A percentile compares a stretch with the other conserved stretches of the same genome.
Evolutionary conservation across 2,888 invertebrate species (phyloP).

Genomic region (Rhogogaster chlorosoma): DNA sequence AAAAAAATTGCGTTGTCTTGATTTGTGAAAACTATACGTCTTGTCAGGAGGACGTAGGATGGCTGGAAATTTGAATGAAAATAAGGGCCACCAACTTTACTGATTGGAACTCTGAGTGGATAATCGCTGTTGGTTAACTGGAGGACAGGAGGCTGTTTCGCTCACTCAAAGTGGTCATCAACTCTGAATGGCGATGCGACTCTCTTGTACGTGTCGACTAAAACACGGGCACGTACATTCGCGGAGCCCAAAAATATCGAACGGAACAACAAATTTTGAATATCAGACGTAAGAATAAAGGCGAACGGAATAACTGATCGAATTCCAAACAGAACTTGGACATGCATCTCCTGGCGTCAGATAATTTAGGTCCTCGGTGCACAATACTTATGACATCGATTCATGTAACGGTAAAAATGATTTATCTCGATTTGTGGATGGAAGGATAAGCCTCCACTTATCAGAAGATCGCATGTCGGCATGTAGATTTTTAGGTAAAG

Average conservation of each 20-base stretch:
- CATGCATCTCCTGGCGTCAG: background rate
- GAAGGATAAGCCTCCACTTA: background rate
- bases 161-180: slow-evolving; percentile 42
- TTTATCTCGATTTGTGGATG: background rate
- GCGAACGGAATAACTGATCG: background rate
- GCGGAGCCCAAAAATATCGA: background rate
- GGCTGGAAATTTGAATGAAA: background rate
- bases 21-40: background rate
- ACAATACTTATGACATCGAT: background rate
- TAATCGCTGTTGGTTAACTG: slow-evolving; percentile 37
- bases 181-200: slow-evolving; percentile 20
- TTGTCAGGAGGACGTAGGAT: background rate
- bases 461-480: background rate
- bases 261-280: background rate
- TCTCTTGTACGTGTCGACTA: background rate
- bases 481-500: background rate
- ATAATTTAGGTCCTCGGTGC: background rate
- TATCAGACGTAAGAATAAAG: background rate
- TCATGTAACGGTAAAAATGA: background rate
- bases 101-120: slow-evolving; percentile 45
- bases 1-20: background rate
- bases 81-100: slow-evolving; percentile 19
- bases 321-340: background rate
- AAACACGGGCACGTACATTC: background rate
- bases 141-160: slow-evolving; percentile 39